These are phyloP conservation scores for Mesoclemmys tuberculata DNA, from an alignment of 2,113 vertebrate species.

Conservation along the genomic window DNA sequence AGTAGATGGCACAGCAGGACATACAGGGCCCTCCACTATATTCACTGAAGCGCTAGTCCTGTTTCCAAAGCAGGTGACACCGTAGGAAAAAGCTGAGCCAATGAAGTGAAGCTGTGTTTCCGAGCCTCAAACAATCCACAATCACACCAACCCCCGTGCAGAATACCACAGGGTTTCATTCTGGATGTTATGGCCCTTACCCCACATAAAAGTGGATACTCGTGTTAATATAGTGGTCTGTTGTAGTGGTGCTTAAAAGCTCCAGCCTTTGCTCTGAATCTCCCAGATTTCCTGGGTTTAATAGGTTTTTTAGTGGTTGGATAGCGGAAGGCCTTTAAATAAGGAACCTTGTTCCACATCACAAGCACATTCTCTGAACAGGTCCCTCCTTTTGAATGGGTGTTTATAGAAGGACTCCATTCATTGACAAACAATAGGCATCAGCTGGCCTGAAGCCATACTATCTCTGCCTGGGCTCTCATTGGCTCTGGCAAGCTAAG, in stretches of 20 bases:
- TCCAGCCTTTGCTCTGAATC: not conserved
- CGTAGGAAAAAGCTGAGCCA: not conserved
- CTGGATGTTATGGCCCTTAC: constrained; percentile 36
- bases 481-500: not conserved
- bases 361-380: not conserved
- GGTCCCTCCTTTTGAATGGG: not conserved
- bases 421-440: constrained; percentile 67
- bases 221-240: constrained; percentile 55
- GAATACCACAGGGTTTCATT: not conserved
- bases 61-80: not conserved
- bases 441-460: constrained; percentile 45
- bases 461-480: constrained; percentile 58
- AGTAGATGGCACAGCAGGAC: not conserved
- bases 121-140: not conserved
- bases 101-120: not conserved
- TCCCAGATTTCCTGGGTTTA: constrained; percentile 2
- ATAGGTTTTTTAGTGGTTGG: not conserved
- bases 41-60: not conserved
- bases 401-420: not conserved
- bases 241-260: constrained; percentile 42
- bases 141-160: not conserved
- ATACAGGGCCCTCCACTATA: not conserved
- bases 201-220: constrained; percentile 33
- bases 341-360: constrained; percentile 52
- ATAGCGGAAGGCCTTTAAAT: constrained; percentile 30